Percentiles rank a stretch among this genome's conserved stretches.
Conservation (phyloP, 2,113 vertebrate genomes). For the Felis catus region DNA sequence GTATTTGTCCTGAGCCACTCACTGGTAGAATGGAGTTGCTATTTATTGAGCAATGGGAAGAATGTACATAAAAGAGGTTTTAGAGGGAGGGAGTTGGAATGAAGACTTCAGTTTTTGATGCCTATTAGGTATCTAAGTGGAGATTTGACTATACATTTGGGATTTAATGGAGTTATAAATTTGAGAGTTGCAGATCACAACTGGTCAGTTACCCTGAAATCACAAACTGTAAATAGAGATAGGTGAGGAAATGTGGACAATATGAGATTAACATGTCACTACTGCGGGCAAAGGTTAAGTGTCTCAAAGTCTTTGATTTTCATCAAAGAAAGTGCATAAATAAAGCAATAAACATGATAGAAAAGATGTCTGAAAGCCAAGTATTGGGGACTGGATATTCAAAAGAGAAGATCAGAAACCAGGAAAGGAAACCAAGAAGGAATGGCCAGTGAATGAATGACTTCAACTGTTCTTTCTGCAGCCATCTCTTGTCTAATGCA, state of each 20-base stretch:
- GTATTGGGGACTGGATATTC: background rate
- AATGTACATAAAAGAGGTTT: background rate
- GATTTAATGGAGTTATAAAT: background rate
- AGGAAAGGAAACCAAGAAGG: background rate
- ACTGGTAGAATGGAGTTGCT: background rate
- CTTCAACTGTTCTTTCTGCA: background rate
- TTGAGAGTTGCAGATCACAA: background rate
- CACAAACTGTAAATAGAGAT: background rate
- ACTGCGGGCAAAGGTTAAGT: background rate
- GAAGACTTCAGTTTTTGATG: conserved; percentile 9
- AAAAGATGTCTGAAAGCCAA: background rate
- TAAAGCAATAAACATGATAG: background rate
- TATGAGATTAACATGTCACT: background rate
- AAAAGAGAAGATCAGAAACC: background rate
- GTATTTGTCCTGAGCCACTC: background rate
- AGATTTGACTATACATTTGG: background rate
- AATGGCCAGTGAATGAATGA: background rate
- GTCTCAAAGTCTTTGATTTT: background rate
- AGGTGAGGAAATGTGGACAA: background rate
- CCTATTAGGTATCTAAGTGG: background rate
- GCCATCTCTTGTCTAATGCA: background rate
- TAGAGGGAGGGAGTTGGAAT: background rate
- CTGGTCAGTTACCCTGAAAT: background rate
- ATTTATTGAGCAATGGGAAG: background rate
- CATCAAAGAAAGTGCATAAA: background rate